A percentile compares a stretch with the other conserved stretches of the same genome.
Conservation (phyloP, 2,797 vertebrate species). For the Hafferia zeledoni region DNA sequence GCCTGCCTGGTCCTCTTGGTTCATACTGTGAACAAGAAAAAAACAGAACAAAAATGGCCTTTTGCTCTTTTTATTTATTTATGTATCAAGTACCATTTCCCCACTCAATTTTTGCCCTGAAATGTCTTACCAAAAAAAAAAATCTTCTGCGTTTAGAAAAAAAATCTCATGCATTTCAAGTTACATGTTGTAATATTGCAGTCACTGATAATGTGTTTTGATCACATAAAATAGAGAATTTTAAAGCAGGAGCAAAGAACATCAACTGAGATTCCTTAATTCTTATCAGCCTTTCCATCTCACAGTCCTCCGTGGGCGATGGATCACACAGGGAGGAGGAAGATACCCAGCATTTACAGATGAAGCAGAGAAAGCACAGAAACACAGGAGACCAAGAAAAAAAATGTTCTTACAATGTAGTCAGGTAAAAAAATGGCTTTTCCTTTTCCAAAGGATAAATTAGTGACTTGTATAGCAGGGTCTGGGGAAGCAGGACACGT, state of each 20-base stretch:
- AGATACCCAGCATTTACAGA: neutral
- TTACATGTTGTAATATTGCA: neutral
- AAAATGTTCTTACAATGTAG: neutral
- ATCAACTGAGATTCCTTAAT: neutral
- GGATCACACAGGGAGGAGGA: neutral
- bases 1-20: conserved; percentile 97
- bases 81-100: neutral
- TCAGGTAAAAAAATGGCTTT: neutral
- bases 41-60: neutral
- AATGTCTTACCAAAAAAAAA: neutral
- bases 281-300: conserved; percentile 11
- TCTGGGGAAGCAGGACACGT: neutral
- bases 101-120: neutral
- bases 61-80: conserved; percentile 5
- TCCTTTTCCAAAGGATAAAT: neutral
- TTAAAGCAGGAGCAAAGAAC: neutral
- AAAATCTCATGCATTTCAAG: neutral
- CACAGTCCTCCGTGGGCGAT: neutral
- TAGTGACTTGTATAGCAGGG: neutral
- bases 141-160: neutral
- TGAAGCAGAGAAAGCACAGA: neutral
- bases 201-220: neutral
- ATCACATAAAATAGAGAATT: neutral
- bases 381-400: neutral
- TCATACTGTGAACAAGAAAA: conserved; percentile 85